Evolutionary conservation across 2,888 invertebrate genomes (phyloP).

Genomic region (Phymatocera aterrima): DNA sequence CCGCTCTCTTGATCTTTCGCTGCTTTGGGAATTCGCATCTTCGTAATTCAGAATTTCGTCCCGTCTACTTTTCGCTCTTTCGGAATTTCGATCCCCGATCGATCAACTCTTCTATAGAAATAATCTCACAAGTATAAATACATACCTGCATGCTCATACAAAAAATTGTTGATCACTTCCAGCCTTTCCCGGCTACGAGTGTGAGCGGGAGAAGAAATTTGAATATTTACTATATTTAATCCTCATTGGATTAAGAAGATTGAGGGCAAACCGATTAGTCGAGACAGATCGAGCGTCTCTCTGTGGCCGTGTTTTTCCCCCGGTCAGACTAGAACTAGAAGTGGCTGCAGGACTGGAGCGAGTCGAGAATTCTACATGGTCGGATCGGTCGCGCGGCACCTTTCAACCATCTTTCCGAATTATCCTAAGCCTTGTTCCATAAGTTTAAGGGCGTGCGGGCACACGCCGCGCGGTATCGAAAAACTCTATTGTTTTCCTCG

Average conservation of each 20-base stretch:
- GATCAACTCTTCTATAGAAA: too few relatives aligned
- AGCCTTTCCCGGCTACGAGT: too few relatives aligned
- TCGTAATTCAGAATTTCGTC: too few relatives aligned
- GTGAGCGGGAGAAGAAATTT: too few relatives aligned
- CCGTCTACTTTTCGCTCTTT: too few relatives aligned
- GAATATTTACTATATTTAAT: background rate
- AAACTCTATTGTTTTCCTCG: slow-evolving; percentile 21
- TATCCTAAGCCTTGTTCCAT: slow-evolving; percentile 62
- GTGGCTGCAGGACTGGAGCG: background rate
- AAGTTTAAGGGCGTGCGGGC: background rate
- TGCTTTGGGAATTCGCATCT: too few relatives aligned
- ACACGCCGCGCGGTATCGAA: slow-evolving; percentile 33
- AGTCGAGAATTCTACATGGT: background rate
- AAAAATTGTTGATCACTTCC: too few relatives aligned
- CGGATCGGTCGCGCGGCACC: slow-evolving; percentile 55
- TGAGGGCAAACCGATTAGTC: too few relatives aligned
- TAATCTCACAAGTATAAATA: too few relatives aligned
- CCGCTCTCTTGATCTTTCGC: too few relatives aligned
- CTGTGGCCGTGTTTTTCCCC: background rate
- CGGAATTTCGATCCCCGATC: too few relatives aligned
- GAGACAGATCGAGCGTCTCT: background rate
- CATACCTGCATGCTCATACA: too few relatives aligned
- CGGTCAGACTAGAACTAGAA: background rate
- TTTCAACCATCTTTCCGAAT: slow-evolving; percentile 69
- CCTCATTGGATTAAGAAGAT: slow-evolving; percentile 9